Evolutionary conservation across 2,113 vertebrate genomes (phyloP).

Genomic region (Aythya baeri): DNA sequence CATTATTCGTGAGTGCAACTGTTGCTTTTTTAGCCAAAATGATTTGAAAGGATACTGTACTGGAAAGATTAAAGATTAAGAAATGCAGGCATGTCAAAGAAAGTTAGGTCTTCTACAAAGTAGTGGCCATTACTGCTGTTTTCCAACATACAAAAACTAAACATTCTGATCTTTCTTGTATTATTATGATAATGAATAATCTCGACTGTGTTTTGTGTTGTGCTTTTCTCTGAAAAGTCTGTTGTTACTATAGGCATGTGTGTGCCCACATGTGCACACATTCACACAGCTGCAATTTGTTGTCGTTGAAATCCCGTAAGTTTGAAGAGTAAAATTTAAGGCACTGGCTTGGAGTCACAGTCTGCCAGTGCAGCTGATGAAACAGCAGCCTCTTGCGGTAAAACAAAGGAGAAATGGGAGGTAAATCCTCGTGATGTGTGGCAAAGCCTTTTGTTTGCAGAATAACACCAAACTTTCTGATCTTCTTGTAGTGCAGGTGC

Average conservation of each 20-base stretch:
- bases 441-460: not conserved
- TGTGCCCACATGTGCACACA: not conserved
- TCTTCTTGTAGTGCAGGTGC: not conserved
- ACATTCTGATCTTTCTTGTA: not conserved
- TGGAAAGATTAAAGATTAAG: not conserved
- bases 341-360: not conserved
- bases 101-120: not conserved
- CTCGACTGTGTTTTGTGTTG: not conserved
- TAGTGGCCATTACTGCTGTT: not conserved
- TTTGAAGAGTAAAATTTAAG: not conserved
- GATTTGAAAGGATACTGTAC: not conserved
- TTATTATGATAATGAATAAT: not conserved
- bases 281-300: not conserved
- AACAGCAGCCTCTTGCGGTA: not conserved
- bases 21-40: not conserved
- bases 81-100: not conserved
- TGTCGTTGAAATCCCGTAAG: not conserved
- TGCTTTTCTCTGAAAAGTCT: not conserved
- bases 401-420: not conserved
- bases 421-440: not conserved
- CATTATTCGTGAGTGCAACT: not conserved
- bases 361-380: not conserved
- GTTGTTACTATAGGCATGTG: accelerated
- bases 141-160: not conserved
- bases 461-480: not conserved